A percentile compares a stretch with the other conserved stretches of the same genome.
These are phyloP conservation scores for Manis crassicaudata DNA, from an alignment of 2,797 vertebrate genomes.

Conservation along the genomic window DNA sequence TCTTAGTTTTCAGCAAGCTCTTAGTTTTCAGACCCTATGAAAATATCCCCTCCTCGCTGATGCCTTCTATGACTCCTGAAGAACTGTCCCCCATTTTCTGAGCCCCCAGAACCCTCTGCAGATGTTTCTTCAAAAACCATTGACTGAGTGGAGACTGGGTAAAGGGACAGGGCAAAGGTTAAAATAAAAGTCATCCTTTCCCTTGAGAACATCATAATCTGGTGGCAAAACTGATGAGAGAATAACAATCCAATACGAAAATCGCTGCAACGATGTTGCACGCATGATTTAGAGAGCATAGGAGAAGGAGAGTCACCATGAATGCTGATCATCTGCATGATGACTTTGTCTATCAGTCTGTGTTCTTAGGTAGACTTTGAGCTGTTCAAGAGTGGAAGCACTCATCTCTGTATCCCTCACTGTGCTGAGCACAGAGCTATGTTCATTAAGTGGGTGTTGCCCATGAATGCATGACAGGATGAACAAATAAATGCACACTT, in stretches of 20 bases:
- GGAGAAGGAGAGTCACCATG: background rate
- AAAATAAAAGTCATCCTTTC: background rate
- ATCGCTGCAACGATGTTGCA: too few species aligned
- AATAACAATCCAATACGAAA: background rate
- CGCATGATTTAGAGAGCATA: fast-evolving
- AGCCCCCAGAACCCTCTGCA: background rate
- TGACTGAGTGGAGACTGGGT: background rate
- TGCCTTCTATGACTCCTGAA: background rate
- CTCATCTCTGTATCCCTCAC: background rate
- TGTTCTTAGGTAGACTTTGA: background rate
- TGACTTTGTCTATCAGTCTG: background rate
- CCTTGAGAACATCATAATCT: background rate
- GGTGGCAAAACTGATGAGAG: background rate
- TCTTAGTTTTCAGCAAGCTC: background rate
- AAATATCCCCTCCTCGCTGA: background rate
- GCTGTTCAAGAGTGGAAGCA: background rate
- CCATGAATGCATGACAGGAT: background rate
- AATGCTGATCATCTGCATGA: background rate
- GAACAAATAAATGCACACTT: background rate
- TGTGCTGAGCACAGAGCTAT: background rate
- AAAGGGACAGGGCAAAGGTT: background rate
- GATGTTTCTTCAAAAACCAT: background rate
- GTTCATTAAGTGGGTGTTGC: background rate
- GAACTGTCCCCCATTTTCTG: background rate
- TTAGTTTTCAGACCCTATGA: background rate